Evolutionary conservation across 35 echinoderm and acorn worm species (phyloP).

Genomic region (Heliocidaris erythrogramma): DNA sequence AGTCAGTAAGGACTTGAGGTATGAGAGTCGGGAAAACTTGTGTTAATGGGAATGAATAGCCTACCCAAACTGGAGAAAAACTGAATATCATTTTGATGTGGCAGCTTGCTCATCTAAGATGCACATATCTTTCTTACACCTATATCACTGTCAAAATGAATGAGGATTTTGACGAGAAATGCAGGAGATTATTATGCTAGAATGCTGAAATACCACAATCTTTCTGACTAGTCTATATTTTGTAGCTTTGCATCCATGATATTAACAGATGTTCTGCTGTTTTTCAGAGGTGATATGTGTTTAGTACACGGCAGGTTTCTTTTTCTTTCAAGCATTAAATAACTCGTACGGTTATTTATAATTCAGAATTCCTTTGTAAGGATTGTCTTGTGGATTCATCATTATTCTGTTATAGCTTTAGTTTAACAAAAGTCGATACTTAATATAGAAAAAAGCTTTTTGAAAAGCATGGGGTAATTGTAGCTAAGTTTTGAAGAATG

Average conservation of each 20-base stretch:
- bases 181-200: neutral
- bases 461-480: neutral
- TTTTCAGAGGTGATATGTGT: neutral
- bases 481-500: neutral
- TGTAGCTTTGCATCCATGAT: neutral
- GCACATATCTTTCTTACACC: neutral
- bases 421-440: too few species aligned
- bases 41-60: neutral
- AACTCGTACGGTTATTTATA: neutral
- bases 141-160: neutral
- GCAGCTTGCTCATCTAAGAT: neutral
- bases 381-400: neutral
- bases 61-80: neutral
- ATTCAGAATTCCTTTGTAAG: neutral
- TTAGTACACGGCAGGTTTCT: neutral
- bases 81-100: neutral
- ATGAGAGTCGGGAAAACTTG: neutral
- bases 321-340: neutral
- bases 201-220: slow-evolving; percentile 3
- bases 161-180: neutral
- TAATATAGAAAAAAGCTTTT: too few species aligned
- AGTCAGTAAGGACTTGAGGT: neutral
- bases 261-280: neutral
- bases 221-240: neutral
- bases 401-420: neutral